phyloP scores from a whole-genome alignment of 2,113 vertebrate genomes.

The Entelurus aequoreus region DNA sequence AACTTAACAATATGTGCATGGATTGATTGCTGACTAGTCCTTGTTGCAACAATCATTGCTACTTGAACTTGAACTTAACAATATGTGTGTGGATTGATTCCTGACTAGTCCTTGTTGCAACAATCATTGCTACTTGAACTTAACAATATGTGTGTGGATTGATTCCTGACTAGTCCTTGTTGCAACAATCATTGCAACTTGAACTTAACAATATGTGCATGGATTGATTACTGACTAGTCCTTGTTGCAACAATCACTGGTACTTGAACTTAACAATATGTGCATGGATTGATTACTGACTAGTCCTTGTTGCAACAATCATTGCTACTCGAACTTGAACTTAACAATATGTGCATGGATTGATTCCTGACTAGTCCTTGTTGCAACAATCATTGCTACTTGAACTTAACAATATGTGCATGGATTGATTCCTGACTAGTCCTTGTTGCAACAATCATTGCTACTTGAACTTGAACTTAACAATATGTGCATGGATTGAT shows the following conservation, averaged over 20 bases:
- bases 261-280: no score
- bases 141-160: not conserved
- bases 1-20: not conserved
- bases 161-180: constrained; percentile 1
- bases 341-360: not conserved
- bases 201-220: not conserved
- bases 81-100: constrained; percentile 6
- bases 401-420: not conserved
- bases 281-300: constrained; percentile 13
- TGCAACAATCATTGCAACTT: no score
- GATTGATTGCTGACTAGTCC: constrained; percentile 8
- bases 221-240: constrained; percentile 14
- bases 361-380: constrained; percentile 8
- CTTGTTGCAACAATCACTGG: no score
- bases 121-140: no score
- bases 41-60: no score
- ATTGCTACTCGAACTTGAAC: no score
- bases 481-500: constrained; percentile 5
- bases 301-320: no score
- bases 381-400: no score
- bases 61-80: no score
- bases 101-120: no score
- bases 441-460: no score
- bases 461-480: no score
- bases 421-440: constrained; percentile 15